phyloP scores from a whole-genome alignment of 1,140 invertebrate genomes.

The Agrilus planipennis region DNA sequence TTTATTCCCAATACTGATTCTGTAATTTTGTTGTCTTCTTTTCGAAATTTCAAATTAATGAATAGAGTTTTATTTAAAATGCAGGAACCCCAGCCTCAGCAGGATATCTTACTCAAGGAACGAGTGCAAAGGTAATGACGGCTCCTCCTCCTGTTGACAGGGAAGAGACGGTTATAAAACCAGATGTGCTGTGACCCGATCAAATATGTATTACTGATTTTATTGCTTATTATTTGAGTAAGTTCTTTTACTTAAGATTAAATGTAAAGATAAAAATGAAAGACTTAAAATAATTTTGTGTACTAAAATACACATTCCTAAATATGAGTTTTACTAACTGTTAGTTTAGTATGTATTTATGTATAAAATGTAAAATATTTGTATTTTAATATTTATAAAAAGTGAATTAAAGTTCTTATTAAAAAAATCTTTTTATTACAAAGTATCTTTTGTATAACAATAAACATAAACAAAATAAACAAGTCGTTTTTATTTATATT shows the following conservation, averaged over 20 bases:
- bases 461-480: no score
- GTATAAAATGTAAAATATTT: no score
- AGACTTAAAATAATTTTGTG: no score
- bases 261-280: no score
- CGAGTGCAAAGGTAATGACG: slow-evolving; percentile 56
- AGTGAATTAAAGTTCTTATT: no score
- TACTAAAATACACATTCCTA: slow-evolving; percentile 11
- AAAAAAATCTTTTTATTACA: no score
- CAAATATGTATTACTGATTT: not conserved
- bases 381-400: no score
- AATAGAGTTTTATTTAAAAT: slow-evolving; percentile 22
- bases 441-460: no score
- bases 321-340: no score
- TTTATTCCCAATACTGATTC: slow-evolving; percentile 1
- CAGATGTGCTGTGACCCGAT: slow-evolving; percentile 17
- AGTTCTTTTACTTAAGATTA: no score
- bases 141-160: slow-evolving; percentile 72
- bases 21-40: not conserved
- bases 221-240: not conserved
- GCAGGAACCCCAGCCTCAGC: slow-evolving; percentile 60
- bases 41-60: not conserved
- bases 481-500: no score
- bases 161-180: slow-evolving; percentile 33
- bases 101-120: slow-evolving; percentile 70
- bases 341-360: no score